Evolutionary conservation across 2,888 invertebrate genomes (phyloP), one percentile per base, ranked within the genome.

Genomic region (Mythimna pallens): DNA sequence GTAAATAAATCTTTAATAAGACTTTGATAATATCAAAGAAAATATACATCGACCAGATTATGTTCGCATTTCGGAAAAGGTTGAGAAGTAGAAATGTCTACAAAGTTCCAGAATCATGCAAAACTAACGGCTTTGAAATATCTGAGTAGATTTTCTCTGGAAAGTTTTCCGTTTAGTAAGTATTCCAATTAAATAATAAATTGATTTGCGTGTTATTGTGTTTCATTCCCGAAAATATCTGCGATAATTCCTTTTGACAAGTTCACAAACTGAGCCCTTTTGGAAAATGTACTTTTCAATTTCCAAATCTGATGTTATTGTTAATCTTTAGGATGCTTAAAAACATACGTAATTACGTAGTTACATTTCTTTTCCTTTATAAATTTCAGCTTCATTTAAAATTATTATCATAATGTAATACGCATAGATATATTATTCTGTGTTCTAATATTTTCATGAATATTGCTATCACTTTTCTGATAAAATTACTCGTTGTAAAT

Each of bases 1-100:
- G 81, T 83, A 80, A 84, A 82, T 77, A 83, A 83, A 68, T 83
- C 65, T 65, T 61, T 77, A 73, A 80, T 70, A 76, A 64, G 63
- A 71, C 59, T 77, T 73, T 64, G 77, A 70, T 71, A 34, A 50
- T 80, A 65, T 73, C 73, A 81, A 81, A 81, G 66, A 71, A 70
- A 77, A 77, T 66, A 77, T 77, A 71, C 58, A 61, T 71, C 71
- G 71, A 77, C 71, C 66, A 62, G 78, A 82, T 70, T 82, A 81
- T 52, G 14, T 70, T 77, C 65, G 52, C 25, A 73, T 71, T 62
- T 65, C 64, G 34, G 7, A 58, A 12, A 58, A 64, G 58, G n/a
- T 47, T 57, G 25, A 34, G 55, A 65, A 34, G 54, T 57, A 70
- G 25, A 76, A 74, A 67, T 17, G 54, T 70, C 30, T 83, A 50